Conservation (phyloP, 2,113 vertebrate species). For the Eurystomus gularis region DNA sequence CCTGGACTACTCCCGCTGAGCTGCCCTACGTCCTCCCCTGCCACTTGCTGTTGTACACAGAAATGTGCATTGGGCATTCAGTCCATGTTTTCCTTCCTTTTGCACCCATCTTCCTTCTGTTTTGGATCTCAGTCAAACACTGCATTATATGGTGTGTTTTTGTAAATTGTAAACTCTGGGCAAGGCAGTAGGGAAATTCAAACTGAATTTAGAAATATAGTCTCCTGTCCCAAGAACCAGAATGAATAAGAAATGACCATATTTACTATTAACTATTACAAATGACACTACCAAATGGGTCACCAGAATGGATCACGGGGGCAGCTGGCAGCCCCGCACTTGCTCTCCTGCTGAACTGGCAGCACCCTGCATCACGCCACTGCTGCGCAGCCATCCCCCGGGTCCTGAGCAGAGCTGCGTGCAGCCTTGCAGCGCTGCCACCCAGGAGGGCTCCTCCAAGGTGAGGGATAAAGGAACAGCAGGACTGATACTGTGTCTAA, state of each 20-base stretch:
- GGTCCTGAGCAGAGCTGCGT: background rate
- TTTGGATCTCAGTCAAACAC: background rate
- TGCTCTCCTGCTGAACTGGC: accelerated
- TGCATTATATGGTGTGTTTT: accelerated
- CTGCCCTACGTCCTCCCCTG: background rate
- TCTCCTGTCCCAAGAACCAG: background rate
- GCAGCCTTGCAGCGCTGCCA: background rate
- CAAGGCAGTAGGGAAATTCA: background rate
- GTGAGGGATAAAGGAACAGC: constrained; percentile 57
- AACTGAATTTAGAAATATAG: background rate
- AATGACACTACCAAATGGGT: background rate
- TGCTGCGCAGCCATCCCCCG: background rate
- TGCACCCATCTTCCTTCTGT: background rate
- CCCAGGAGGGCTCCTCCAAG: constrained; percentile 53
- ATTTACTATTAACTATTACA: background rate
- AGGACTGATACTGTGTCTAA: constrained; percentile 49
- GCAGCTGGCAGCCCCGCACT: background rate
- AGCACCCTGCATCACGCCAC: background rate
- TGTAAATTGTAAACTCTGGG: background rate
- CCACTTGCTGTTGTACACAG: background rate
- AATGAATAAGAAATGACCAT: background rate
- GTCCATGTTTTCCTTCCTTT: background rate
- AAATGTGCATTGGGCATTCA: accelerated
- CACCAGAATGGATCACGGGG: accelerated
- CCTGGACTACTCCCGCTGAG: background rate